Base-by-base conservation (phyloP, 2,113 vertebrate species). In the Piaya cayana region DNA sequence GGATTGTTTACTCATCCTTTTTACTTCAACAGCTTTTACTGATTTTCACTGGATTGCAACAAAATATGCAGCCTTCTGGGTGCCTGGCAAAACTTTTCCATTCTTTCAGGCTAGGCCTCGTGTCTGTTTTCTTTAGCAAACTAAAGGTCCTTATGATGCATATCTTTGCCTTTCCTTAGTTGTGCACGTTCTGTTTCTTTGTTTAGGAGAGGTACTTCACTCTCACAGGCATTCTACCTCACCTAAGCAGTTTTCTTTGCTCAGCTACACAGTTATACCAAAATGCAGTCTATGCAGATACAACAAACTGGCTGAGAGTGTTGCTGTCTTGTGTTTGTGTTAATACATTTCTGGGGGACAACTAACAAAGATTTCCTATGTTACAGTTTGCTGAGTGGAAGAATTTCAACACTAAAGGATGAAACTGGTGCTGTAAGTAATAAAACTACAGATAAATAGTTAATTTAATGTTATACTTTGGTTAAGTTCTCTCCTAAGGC, bases 351-450 rank as follows among this genome's bases (percentile, higher is more conserved):
- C 34, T 58, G 60, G 14, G 55, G 23, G 45, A 63, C 4, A 21
- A 63, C 47, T 98, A 95, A 98, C 25, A 30, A 36, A 64, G 30
- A 30, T 65, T 96, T 96, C 23, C 75, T 95, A 10, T 96, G 58
- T 97, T 98, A 55, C 96, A 99, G 99, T 98, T 99, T 99, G 96
- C 98, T 99, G 91, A 99, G 99, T 96, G 99, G 99, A 96, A 99
- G 99, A 98, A 99, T 99, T 98, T 99, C 99, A 92, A 99, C 99
- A 45, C 98, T 99, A 91, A 98, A 99, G 92, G 99, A 99, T 98
- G 99, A 99, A 98, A 99, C 99, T 98, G 99, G 99, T 99, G 99
- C 99, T 96, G 99, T 99, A 95, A 99, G 99, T 99, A 98, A 60
- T 87, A 56, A 88, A 50, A 0, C 2, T 86, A 26, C 34, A 60